Conservation (phyloP, 1,140 invertebrate genomes). For the Rhagoletis zephyria region DNA sequence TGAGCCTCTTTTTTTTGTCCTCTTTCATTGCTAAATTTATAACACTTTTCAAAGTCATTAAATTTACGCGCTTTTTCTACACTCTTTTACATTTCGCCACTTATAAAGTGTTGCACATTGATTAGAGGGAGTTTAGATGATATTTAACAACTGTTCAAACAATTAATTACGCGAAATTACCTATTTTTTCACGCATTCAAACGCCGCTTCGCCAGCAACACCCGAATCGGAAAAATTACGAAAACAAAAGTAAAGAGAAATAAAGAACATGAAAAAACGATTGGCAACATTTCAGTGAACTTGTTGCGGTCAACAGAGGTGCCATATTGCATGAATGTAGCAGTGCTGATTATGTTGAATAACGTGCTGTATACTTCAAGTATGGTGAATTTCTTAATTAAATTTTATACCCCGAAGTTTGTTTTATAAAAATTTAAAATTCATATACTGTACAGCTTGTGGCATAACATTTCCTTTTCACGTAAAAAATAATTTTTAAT, state of each 20-base stretch:
- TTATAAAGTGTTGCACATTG: neutral
- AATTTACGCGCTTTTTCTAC: neutral
- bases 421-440: no score
- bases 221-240: neutral
- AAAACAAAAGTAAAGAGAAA: neutral
- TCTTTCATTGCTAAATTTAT: neutral
- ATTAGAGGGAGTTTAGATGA: neutral
- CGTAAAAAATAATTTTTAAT: no score
- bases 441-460: no score
- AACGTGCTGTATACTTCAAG: neutral
- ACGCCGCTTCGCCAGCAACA: conserved; percentile 40
- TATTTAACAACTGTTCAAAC: neutral
- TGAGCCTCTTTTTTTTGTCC: neutral
- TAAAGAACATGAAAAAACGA: neutral
- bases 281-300: conserved; percentile 35
- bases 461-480: no score
- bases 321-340: neutral
- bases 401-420: no score
- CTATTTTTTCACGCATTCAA: neutral
- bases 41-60: neutral
- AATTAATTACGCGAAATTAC: neutral
- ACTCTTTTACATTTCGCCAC: neutral
- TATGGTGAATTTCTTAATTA: no score
- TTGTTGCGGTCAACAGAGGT: conserved; percentile 4
- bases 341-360: neutral